These are phyloP conservation scores for Pammene fasciana DNA, from an alignment of 2,888 invertebrate genomes.

Conservation along the genomic window DNA sequence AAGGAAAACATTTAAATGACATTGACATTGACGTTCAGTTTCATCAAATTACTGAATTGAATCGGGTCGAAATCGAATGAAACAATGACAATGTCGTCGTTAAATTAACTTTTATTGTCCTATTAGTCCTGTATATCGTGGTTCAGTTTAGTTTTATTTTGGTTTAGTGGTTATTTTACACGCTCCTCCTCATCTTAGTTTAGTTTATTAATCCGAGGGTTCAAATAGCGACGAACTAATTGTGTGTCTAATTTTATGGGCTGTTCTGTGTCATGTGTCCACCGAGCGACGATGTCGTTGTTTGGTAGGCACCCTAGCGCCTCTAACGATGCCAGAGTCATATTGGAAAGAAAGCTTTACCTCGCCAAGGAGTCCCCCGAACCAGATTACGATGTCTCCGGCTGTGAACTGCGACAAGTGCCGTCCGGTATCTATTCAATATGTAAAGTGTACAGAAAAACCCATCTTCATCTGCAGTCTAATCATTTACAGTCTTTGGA, in stretches of 20 bases:
- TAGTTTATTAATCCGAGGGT: slow-evolving; percentile 41
- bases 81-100: slow-evolving; percentile 39
- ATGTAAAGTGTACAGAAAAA: slow-evolving; percentile 92
- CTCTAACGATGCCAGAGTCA: slow-evolving; percentile 61
- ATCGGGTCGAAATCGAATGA: slow-evolving; percentile 13
- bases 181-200: slow-evolving; percentile 8
- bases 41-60: not conserved
- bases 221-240: slow-evolving; percentile 49
- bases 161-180: not conserved
- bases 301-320: slow-evolving; percentile 66
- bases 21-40: no score
- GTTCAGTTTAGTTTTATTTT: not conserved
- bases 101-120: slow-evolving; percentile 4
- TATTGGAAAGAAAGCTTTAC: slow-evolving; percentile 75
- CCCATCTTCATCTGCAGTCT: slow-evolving; percentile 85
- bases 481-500: slow-evolving; percentile 87
- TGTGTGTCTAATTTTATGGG: slow-evolving; percentile 67
- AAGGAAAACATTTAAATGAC: no score
- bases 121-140: slow-evolving; percentile 4
- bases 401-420: slow-evolving; percentile 88
- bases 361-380: slow-evolving; percentile 89
- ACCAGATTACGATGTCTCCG: slow-evolving; percentile 90
- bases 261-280: slow-evolving; percentile 73
- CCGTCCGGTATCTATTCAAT: slow-evolving; percentile 91
- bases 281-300: slow-evolving; percentile 72